phyloP scores from a whole-genome alignment of 2,113 vertebrate genomes.

The Todiramphus chloris region DNA sequence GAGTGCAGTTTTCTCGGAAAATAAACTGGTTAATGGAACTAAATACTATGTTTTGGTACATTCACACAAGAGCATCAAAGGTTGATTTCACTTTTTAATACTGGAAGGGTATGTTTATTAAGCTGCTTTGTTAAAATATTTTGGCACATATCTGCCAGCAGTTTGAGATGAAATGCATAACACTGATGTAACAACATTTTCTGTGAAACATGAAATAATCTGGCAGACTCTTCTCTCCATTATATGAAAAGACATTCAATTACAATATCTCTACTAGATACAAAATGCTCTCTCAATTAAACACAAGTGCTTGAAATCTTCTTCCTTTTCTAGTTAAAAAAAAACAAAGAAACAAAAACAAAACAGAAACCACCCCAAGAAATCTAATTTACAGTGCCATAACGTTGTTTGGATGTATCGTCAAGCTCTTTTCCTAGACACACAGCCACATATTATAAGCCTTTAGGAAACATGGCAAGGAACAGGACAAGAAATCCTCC shows the following conservation, averaged over 20 bases:
- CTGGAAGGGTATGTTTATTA: background rate
- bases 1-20: background rate
- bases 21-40: background rate
- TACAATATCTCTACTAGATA: background rate
- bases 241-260: background rate
- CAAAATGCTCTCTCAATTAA: background rate
- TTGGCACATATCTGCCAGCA: conserved; percentile 6
- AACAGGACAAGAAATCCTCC: background rate
- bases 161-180: background rate
- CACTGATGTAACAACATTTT: background rate
- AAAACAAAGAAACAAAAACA: background rate
- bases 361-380: background rate
- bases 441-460: background rate
- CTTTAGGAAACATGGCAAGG: background rate
- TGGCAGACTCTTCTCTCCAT: background rate
- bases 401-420: background rate
- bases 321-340: background rate
- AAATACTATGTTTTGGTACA: background rate
- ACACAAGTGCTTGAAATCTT: background rate
- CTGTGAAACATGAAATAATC: background rate
- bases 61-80: background rate
- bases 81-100: background rate
- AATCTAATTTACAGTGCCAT: background rate
- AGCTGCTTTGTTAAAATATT: background rate
- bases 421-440: background rate